phyloP scores from a whole-genome alignment of 2,888 invertebrate genomes.

The Cosmia trapezina region DNA sequence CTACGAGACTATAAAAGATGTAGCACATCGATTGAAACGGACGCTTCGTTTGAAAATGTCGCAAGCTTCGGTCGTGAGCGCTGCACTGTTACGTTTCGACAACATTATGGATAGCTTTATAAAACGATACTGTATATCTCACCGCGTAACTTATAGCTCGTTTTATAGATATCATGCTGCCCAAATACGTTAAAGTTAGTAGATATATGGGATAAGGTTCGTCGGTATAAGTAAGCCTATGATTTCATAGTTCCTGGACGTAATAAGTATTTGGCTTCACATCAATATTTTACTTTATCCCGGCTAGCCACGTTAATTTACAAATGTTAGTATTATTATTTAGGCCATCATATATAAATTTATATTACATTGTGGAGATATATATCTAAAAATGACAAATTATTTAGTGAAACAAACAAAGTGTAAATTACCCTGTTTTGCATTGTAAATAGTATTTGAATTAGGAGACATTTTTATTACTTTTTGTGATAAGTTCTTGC shows the following conservation, averaged over 20 bases:
- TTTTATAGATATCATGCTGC: slow-evolving; percentile 79
- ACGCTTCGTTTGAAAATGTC: slow-evolving; percentile 80
- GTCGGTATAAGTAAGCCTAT: slow-evolving; percentile 68
- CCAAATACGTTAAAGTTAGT: slow-evolving; percentile 76
- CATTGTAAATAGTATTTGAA: slow-evolving; percentile 87
- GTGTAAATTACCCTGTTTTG: slow-evolving; percentile 86
- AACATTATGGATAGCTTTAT: slow-evolving; percentile 78
- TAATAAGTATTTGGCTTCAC: slow-evolving; percentile 62
- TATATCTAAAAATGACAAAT: slow-evolving; percentile 88
- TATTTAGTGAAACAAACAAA: slow-evolving; percentile 84
- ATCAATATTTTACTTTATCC: slow-evolving; percentile 66
- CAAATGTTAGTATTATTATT: slow-evolving; percentile 85
- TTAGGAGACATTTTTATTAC: slow-evolving; percentile 75
- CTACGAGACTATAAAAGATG: slow-evolving; percentile 63
- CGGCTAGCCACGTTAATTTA: slow-evolving; percentile 68
- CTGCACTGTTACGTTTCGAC: slow-evolving; percentile 66
- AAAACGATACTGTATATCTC: slow-evolving; percentile 81
- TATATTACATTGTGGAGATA: slow-evolving; percentile 84
- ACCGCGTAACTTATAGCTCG: slow-evolving; percentile 84
- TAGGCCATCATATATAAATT: slow-evolving; percentile 87
- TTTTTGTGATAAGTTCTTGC: slow-evolving; percentile 87
- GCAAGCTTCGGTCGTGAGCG: slow-evolving; percentile 70
- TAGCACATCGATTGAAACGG: slow-evolving; percentile 69
- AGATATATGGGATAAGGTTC: slow-evolving; percentile 75
- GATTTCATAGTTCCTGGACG: slow-evolving; percentile 68